A percentile compares a stretch with the other conserved stretches of the same genome.
Evolutionary conservation across 37 sponge, comb jelly and placozoan species (phyloP).

Genomic region (Aphrocallistes beatrix): DNA sequence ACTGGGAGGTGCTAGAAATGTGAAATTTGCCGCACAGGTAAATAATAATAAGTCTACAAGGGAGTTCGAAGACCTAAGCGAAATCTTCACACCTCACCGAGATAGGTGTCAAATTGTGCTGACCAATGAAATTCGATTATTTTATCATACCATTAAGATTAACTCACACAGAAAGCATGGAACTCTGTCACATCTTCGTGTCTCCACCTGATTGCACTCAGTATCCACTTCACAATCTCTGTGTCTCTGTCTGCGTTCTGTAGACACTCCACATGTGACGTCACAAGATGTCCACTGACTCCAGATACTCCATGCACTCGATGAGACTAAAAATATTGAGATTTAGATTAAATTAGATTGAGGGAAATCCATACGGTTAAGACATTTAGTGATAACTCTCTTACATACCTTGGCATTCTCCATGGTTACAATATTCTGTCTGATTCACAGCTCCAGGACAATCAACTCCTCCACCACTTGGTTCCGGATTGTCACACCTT

Average conservation of each 20-base stretch:
- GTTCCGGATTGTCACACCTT: conserved; percentile 21
- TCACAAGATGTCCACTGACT: background rate
- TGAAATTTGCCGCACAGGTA: too few relatives aligned
- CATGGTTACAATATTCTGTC: background rate
- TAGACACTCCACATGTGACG: background rate
- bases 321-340: too few relatives aligned
- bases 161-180: background rate
- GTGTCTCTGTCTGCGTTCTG: background rate
- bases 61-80: too few relatives aligned
- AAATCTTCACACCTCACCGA: too few relatives aligned
- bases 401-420: conserved; percentile 20
- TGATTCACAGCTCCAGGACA: background rate
- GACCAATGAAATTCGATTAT: too few relatives aligned
- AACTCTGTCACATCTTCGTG: background rate
- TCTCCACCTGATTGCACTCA: background rate
- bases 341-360: too few relatives aligned
- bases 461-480: background rate
- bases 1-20: too few relatives aligned
- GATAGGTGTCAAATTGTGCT: too few relatives aligned
- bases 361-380: too few relatives aligned
- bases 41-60: too few relatives aligned
- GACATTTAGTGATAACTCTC: too few relatives aligned
- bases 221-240: background rate
- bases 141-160: too few relatives aligned
- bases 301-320: background rate